A percentile compares a stretch with the other conserved stretches of the same genome.
Conservation (phyloP, 2,888 invertebrate genomes). For the Sylvicola fuscatus region DNA sequence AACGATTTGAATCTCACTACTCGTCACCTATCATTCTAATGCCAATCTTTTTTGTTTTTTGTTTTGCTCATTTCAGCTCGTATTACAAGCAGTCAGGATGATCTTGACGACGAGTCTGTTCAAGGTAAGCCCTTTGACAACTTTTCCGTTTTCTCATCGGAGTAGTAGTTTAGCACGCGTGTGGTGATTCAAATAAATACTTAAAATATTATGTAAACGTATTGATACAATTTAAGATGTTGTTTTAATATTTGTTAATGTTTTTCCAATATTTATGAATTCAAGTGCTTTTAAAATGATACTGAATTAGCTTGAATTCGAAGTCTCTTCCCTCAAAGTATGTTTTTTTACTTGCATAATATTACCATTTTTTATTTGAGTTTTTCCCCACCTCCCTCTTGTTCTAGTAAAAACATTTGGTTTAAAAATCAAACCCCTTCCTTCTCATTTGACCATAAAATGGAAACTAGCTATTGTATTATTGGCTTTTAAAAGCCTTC, state of each 20-base stretch:
- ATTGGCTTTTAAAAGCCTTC: too few species aligned
- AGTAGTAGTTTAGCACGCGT: slow-evolving; percentile 12
- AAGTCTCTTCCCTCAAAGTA: too few species aligned
- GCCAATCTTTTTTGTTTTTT: slow-evolving; percentile 7
- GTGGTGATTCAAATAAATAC: neutral
- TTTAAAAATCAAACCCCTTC: too few species aligned
- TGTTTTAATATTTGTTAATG: neutral
- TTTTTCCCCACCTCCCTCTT: too few species aligned
- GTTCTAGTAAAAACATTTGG: too few species aligned
- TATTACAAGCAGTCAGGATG: slow-evolving; percentile 68
- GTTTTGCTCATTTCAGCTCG: slow-evolving; percentile 34
- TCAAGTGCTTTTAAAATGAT: too few species aligned
- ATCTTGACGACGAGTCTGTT: slow-evolving; percentile 37
- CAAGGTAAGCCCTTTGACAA: slow-evolving; percentile 27
- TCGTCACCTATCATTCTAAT: slow-evolving; percentile 1
- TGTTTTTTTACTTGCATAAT: too few species aligned
- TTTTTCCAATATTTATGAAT: neutral
- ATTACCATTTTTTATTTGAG: too few species aligned
- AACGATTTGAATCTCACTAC: neutral
- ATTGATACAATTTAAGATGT: neutral
- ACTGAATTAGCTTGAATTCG: too few species aligned
- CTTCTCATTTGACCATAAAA: too few species aligned
- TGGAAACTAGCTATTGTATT: too few species aligned
- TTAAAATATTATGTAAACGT: neutral
- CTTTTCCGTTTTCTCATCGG: slow-evolving; percentile 25